Base-by-base conservation (phyloP, 1,140 invertebrate species). In the Caenorhabditis briggsae region DNA sequence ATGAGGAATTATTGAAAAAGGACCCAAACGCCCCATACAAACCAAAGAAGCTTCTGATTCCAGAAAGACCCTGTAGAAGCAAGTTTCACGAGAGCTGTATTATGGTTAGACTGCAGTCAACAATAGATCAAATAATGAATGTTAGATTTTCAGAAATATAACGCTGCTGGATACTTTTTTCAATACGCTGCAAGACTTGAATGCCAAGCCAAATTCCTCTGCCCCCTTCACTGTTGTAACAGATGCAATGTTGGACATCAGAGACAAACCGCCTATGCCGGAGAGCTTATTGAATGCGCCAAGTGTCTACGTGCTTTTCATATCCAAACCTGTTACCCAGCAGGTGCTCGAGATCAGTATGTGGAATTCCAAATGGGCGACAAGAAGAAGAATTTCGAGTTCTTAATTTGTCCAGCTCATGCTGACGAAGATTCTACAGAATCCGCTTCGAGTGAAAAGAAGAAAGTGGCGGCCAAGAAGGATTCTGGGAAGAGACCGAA, bases 381-480 rank as follows among this genome's bases (percentile, higher is more conserved):
- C 6, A n/a, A 64, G 18, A 7, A 48, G 41, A 74, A 16, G 43
- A n/a, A 64, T 16, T 74, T 74, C 43, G 65, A 74, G 46, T 16
- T 74, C n/a, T 46, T 74, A 6, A 74, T 74, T n/a, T 74, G 65
- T 11, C 65, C 65, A 6, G 43, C 65, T 46, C 65, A 74, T n/a
- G 46, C 11, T 25, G 61, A 41, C 3, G 33, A 25, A 25, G 61
- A 65, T 41, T 23, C 33, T 33, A 33, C 33, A 33, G 33, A 33
- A 33, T 33, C 33, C 33, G 33, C 33, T 33, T 33, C 33, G 33
- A 33, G 33, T 33, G 16, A 65, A 65, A 65, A 65, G 33, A 65
- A 65, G 11, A 65, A 65, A 33, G 3, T 33, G 33, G 33, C 33
- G 33, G 33, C 3, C 33, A 33, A 33, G 33, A 33, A 33, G 33